Percentiles rank a stretch among this genome's conserved stretches.
phyloP scores from a whole-genome alignment of 2,797 vertebrate genomes.

The Anguilla anguilla region DNA sequence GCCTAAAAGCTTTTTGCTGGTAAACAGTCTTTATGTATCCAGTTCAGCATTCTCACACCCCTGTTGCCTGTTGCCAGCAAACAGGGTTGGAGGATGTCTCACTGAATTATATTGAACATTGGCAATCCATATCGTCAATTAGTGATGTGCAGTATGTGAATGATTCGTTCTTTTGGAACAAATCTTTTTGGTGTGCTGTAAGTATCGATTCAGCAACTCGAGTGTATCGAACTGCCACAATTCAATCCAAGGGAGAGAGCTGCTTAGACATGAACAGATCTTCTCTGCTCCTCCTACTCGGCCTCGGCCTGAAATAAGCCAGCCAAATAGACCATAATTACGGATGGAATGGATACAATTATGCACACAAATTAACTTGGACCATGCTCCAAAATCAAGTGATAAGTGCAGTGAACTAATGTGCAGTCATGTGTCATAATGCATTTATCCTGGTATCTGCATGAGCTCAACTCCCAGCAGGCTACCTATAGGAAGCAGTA shows the following conservation, averaged over 20 bases:
- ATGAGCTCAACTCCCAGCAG: not conserved
- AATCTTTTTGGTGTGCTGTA: slow-evolving; percentile 6
- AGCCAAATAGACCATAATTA: not conserved
- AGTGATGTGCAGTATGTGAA: slow-evolving; percentile 3
- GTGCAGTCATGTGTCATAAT: not conserved
- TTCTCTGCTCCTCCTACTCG: not conserved
- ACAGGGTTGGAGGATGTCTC: not conserved
- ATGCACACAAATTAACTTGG: not conserved
- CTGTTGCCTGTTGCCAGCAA: not conserved
- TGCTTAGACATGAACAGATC: not conserved
- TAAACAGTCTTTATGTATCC: not conserved
- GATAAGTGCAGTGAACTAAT: not conserved
- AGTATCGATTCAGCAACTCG: slow-evolving; percentile 2
- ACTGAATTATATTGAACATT: slow-evolving; percentile 16
- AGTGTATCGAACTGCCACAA: slow-evolving; percentile 1
- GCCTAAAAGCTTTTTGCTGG: not conserved
- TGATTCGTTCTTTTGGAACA: not conserved
- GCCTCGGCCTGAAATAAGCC: not conserved
- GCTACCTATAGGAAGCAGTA: not conserved
- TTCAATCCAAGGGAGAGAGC: not conserved
- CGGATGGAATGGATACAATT: not conserved
- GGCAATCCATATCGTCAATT: not conserved
- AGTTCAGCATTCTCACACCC: not conserved
- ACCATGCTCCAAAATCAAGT: not conserved
- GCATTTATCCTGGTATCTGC: not conserved